Evolutionary conservation across 2,888 invertebrate species (phyloP).

Genomic region (Eristalis pertinax): DNA sequence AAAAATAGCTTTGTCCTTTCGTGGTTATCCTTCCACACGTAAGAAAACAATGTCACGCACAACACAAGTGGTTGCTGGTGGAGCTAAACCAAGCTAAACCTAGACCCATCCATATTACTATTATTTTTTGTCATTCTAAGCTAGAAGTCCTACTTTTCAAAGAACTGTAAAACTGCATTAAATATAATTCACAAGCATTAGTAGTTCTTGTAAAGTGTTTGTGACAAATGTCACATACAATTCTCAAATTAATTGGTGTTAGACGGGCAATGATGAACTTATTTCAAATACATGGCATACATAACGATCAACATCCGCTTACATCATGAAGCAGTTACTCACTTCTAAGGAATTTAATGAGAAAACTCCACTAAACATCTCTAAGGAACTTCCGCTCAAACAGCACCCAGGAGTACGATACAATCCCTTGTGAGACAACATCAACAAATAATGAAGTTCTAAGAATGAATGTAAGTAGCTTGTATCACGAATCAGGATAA

Average conservation of each 20-base stretch:
- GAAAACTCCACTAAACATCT: conserved; percentile 35
- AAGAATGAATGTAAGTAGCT: conserved; percentile 40
- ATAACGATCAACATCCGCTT: conserved; percentile 25
- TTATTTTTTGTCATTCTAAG: too few relatives aligned
- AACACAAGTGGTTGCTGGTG: too few relatives aligned
- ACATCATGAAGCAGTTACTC: conserved; percentile 11
- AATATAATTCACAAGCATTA: too few relatives aligned
- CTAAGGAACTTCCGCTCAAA: conserved; percentile 26
- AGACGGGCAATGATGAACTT: neutral
- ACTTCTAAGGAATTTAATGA: conserved; percentile 25
- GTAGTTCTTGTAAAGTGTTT: too few relatives aligned
- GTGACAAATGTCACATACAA: neutral
- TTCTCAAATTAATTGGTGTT: neutral
- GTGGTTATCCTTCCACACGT: too few relatives aligned
- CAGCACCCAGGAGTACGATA: conserved; percentile 45
- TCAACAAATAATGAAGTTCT: conserved; percentile 27
- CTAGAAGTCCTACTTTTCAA: too few relatives aligned
- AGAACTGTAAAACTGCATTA: too few relatives aligned
- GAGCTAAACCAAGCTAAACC: too few relatives aligned
- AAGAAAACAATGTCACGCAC: too few relatives aligned
- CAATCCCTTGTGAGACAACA: conserved; percentile 20
- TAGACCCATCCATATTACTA: too few relatives aligned
- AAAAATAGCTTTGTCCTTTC: too few relatives aligned
- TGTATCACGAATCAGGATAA: conserved; percentile 62
- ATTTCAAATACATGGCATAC: conserved; percentile 28